Evolutionary conservation across 30 jellyfish, hydroid and myxozoan species (phyloP).

Genomic region (Pelagia noctiluca): DNA sequence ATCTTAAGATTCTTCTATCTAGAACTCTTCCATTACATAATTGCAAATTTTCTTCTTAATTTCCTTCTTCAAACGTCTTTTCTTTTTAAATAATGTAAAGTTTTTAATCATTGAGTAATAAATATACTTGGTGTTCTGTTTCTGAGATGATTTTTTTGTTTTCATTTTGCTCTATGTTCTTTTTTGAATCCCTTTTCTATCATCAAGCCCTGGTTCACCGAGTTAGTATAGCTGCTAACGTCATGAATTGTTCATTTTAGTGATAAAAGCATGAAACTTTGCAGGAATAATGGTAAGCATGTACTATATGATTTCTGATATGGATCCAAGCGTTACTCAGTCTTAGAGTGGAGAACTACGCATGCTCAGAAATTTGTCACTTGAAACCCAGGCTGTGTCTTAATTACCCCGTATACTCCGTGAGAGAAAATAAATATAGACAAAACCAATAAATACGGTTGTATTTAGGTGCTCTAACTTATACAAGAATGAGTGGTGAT

Average conservation of each 20-base stretch:
- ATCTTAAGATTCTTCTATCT: too few species aligned
- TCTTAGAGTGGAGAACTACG: conserved; percentile 2
- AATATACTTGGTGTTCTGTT: too few species aligned
- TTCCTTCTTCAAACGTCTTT: too few species aligned
- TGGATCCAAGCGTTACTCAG: not conserved
- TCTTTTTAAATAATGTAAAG: too few species aligned
- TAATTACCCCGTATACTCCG: not conserved
- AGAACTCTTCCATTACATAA: too few species aligned
- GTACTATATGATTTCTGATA: not conserved
- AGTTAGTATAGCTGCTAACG: not conserved
- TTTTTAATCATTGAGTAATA: too few species aligned
- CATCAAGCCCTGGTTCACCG: too few species aligned
- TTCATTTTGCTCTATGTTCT: too few species aligned
- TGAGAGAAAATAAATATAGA: not conserved
- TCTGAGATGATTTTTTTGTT: too few species aligned
- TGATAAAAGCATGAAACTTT: not conserved
- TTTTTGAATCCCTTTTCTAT: too few species aligned
- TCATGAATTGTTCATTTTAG: not conserved
- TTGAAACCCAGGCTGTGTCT: not conserved
- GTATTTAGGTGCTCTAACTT: not conserved
- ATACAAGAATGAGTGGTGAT: not conserved
- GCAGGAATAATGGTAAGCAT: not conserved
- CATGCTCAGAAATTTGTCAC: not conserved
- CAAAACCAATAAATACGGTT: not conserved
- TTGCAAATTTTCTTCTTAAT: too few species aligned